A percentile compares a stretch with the other conserved stretches of the same genome.
These are phyloP conservation scores for Neofelis nebulosa DNA, from an alignment of 2,113 vertebrate species.

Conservation along the genomic window DNA sequence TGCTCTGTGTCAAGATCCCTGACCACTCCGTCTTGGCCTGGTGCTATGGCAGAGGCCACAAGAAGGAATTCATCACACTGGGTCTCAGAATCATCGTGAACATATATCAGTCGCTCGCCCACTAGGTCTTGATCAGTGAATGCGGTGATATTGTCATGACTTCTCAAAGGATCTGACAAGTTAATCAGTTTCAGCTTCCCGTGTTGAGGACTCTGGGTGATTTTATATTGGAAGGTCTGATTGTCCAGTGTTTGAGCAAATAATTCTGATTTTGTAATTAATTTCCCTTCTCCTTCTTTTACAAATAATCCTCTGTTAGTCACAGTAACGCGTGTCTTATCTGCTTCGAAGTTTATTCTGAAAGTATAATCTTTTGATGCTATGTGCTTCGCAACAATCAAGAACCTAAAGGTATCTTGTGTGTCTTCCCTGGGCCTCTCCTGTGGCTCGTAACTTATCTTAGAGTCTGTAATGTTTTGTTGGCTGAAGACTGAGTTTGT, in stretches of 20 bases:
- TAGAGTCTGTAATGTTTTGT: slow-evolving; percentile 85
- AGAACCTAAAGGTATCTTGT: slow-evolving; percentile 89
- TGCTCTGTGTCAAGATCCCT: slow-evolving; percentile 71
- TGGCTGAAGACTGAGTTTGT: slow-evolving; percentile 91
- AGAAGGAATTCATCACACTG: slow-evolving; percentile 88
- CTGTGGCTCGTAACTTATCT: slow-evolving; percentile 88
- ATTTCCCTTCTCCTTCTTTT: slow-evolving; percentile 91
- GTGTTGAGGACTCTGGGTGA: slow-evolving; percentile 87
- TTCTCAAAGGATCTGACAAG: slow-evolving; percentile 86
- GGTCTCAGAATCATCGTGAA: slow-evolving; percentile 93
- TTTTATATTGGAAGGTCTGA: slow-evolving; percentile 87
- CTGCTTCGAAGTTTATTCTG: slow-evolving; percentile 89
- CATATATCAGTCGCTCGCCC: slow-evolving; percentile 88
- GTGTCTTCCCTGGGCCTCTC: slow-evolving; percentile 84
- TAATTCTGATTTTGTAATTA: slow-evolving; percentile 89
- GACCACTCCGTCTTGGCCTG: slow-evolving; percentile 48
- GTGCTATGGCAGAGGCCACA: slow-evolving; percentile 82
- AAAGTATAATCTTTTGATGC: slow-evolving; percentile 89
- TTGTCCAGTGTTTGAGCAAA: slow-evolving; percentile 89
- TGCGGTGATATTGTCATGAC: slow-evolving; percentile 83
- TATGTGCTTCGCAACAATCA: slow-evolving; percentile 89
- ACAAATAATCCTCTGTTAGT: slow-evolving; percentile 89
- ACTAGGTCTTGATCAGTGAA: slow-evolving; percentile 90
- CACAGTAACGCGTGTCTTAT: slow-evolving; percentile 86
- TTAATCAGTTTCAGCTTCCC: slow-evolving; percentile 89